These are phyloP conservation scores for Loxodonta africana DNA, from an alignment of 2,113 vertebrate genomes.

Conservation along the genomic window DNA sequence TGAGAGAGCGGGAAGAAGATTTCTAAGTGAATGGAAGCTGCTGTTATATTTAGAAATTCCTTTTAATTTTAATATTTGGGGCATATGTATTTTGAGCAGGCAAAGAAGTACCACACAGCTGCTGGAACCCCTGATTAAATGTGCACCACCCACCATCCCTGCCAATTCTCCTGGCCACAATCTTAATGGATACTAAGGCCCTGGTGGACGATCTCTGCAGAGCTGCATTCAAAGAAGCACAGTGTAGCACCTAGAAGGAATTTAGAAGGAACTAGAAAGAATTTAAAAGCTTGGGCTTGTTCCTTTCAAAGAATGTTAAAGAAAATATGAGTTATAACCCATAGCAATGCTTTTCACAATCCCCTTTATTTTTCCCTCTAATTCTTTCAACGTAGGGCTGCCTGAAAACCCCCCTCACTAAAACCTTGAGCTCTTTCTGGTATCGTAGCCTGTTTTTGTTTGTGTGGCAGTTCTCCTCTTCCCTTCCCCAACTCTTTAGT, in stretches of 20 bases:
- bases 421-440: neutral
- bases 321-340: conserved; percentile 16
- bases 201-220: neutral
- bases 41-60: conserved; percentile 40
- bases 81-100: neutral
- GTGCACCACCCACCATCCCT: neutral
- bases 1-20: neutral
- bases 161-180: neutral
- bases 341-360: neutral
- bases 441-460: neutral
- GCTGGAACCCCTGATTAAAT: neutral
- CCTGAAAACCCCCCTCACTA: neutral
- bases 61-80: conserved; percentile 60
- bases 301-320: conserved; percentile 43
- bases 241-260: conserved; percentile 25
- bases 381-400: neutral
- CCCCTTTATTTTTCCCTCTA: neutral
- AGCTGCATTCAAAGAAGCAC: neutral
- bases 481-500: neutral
- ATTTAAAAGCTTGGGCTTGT: neutral
- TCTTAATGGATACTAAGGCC: neutral
- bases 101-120: neutral
- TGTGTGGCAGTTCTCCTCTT: neutral
- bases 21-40: conserved; percentile 41
- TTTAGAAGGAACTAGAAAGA: neutral